phyloP scores from a whole-genome alignment of 2,113 vertebrate species.

The Spilogale gracilis region DNA sequence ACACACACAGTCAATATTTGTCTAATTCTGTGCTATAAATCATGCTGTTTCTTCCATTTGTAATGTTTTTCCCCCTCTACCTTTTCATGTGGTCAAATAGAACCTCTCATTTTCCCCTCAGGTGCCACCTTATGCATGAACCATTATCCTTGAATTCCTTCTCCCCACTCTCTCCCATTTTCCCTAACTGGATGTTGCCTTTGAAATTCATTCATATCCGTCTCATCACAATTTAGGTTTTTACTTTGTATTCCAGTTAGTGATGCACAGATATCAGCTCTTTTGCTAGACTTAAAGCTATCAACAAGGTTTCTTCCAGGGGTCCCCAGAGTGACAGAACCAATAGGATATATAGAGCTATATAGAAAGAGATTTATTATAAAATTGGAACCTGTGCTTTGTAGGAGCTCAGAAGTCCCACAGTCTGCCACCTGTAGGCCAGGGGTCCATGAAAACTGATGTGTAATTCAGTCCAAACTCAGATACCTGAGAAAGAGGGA shows the following conservation, averaged over 20 bases:
- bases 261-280: not conserved
- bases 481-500: not conserved
- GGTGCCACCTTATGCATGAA: no score
- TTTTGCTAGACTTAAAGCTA: not conserved
- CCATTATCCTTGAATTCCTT: not conserved
- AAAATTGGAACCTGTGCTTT: no score
- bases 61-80: not conserved
- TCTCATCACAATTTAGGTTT: not conserved
- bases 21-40: not conserved
- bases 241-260: not conserved
- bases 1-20: not conserved
- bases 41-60: not conserved
- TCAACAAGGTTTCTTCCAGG: not conserved
- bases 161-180: not conserved
- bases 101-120: not conserved
- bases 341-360: not conserved
- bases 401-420: not conserved
- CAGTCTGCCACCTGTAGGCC: not conserved
- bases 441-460: not conserved
- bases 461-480: not conserved
- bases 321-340: not conserved
- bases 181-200: not conserved
- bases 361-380: not conserved
- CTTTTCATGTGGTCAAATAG: not conserved
- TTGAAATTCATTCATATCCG: not conserved